Base-by-base conservation (phyloP, 2,888 invertebrate species). In the Lasioglossum zephyrum region DNA sequence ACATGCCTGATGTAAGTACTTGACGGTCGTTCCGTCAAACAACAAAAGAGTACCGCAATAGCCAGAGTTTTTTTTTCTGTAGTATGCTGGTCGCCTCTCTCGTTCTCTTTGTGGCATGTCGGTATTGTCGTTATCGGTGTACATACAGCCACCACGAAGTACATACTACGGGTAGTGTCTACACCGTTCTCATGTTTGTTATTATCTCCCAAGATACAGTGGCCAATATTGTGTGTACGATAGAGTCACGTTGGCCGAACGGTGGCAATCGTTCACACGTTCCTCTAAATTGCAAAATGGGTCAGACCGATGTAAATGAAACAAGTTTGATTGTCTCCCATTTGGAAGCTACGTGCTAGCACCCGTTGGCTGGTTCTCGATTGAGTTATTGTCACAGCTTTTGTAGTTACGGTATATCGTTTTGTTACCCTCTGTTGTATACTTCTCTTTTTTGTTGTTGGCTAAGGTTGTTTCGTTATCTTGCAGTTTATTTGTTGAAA, bases 1-100 rank as follows among this genome's bases (percentile, higher is more conserved):
- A 97, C 96, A 97, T 97, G 96, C 97, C 98, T 95, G 97, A 98
- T 97, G 98, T 98, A 98, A 98, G 98, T 97, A 96, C 89, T 87
- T 75, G 53, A 82, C 73, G 86, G 78, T 16, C 70, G 74, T 53
- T 73, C 76, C 73, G 63, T 75, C 47, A 82, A 66, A 69, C 77
- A 75, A 53, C 22, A 53, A 53, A 41, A 57, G 31, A 75, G 75
- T 84, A 79, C 75, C 63, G 57, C 85, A 84, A 41, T 79, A 85
- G 79, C 22, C 76, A 78, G 83, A 86, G 69, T 87, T 22, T 88
- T 88, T 88, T 31, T 89, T 36, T 89, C 86, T 74, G 85, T 93
- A 91, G 89, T 84, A 88, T 82, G 81, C 84, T 90, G 88, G 88
- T 88, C 75, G 85, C 91, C 74, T 89, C 66, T 53, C 76, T 89